Percentiles rank a stretch among this genome's conserved stretches.
These are phyloP conservation scores for Heliconius erato DNA, from an alignment of 2,888 invertebrate genomes.

Conservation along the genomic window DNA sequence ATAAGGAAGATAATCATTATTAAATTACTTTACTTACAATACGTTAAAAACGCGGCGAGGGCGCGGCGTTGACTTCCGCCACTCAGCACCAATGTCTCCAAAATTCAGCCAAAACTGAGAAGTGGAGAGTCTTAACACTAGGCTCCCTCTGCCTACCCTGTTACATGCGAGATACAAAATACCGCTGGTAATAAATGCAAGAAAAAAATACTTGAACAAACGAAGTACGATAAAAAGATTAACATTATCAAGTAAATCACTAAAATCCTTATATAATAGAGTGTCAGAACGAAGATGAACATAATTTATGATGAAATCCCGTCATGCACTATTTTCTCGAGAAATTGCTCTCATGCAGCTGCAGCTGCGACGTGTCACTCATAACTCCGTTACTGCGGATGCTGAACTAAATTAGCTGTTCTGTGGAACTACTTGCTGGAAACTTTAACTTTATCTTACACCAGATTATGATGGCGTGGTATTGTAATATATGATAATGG, in stretches of 20 bases:
- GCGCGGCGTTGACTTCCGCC: no score
- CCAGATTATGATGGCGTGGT: not conserved
- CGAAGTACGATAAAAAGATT: not conserved
- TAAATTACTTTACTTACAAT: not conserved
- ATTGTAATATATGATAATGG: constrained; percentile 11
- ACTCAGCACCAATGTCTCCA: no score
- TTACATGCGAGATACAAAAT: not conserved
- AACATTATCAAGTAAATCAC: not conserved
- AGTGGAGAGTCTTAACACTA: no score
- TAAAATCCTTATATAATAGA: constrained; percentile 23
- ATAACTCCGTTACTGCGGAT: constrained; percentile 54
- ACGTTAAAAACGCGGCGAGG: no score
- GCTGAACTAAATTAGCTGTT: constrained; percentile 43
- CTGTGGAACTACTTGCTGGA: constrained; percentile 25
- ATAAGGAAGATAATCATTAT: not conserved
- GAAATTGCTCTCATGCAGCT: constrained; percentile 59
- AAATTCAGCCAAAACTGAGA: no score
- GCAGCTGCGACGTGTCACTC: constrained; percentile 63
- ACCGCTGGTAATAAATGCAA: no score
- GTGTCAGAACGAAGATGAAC: constrained; percentile 18
- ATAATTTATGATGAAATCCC: constrained; percentile 40
- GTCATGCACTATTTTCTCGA: constrained; percentile 39
- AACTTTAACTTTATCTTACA: constrained; percentile 21
- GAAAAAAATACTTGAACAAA: not conserved
- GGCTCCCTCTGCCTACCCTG: no score